phyloP scores from a whole-genome alignment of 1,140 invertebrate genomes.

The Euwallacea fornicatus region DNA sequence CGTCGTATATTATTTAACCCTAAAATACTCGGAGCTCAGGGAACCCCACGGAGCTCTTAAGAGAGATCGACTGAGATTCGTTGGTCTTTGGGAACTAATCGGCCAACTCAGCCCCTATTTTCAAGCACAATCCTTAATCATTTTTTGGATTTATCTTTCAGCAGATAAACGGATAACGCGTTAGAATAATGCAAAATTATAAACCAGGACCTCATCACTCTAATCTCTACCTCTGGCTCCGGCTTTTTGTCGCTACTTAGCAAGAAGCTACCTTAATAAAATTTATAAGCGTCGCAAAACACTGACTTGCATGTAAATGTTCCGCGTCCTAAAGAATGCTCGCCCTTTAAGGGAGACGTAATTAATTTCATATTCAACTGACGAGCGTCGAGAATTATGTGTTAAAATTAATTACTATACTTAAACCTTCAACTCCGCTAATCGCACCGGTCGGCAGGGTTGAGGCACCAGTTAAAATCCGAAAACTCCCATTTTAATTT shows the following conservation, averaged over 20 bases:
- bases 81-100: too few species aligned
- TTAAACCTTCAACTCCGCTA: slow-evolving; percentile 13
- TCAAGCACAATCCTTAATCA: too few species aligned
- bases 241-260: slow-evolving; percentile 22
- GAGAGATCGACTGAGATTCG: too few species aligned
- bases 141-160: too few species aligned
- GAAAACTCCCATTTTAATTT: slow-evolving; percentile 13
- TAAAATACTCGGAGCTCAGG: too few species aligned
- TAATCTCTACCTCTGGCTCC: slow-evolving; percentile 5
- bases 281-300: slow-evolving; percentile 34
- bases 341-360: slow-evolving; percentile 19
- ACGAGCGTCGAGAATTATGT: slow-evolving; percentile 34
- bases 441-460: not conserved
- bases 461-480: slow-evolving; percentile 17
- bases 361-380: slow-evolving; percentile 39
- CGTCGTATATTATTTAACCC: too few species aligned
- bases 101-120: too few species aligned
- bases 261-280: slow-evolving; percentile 27
- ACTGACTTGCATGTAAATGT: slow-evolving; percentile 35
- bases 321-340: slow-evolving; percentile 19
- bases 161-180: too few species aligned
- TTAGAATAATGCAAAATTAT: too few species aligned
- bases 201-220: not conserved
- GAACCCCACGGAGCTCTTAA: too few species aligned
- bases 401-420: slow-evolving; percentile 37